Conservation (phyloP, 2,113 vertebrate genomes). For the Ardeotis arabs region DNA sequence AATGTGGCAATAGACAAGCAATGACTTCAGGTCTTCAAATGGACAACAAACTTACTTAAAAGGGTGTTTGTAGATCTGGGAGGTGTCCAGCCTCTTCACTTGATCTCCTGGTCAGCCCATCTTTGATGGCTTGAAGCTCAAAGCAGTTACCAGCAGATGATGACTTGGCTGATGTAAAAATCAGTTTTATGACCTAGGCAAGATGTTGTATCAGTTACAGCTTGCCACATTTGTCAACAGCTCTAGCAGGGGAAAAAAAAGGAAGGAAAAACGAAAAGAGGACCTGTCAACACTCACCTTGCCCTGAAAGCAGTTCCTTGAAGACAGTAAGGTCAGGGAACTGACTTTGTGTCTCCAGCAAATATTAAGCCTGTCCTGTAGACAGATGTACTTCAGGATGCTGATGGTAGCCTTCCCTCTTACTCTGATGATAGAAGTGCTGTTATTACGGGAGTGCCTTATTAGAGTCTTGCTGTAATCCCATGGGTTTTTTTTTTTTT, state of each 20-base stretch:
- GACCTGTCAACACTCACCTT: background rate
- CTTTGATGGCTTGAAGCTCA: background rate
- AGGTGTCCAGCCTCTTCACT: background rate
- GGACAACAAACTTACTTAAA: background rate
- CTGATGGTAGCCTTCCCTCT: background rate
- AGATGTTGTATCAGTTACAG: background rate
- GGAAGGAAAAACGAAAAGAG: background rate
- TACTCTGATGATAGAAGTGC: background rate
- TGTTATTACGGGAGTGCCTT: fast-evolving
- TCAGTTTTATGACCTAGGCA: background rate
- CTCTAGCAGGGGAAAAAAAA: background rate
- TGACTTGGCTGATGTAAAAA: background rate
- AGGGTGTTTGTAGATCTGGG: background rate
- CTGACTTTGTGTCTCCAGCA: background rate
- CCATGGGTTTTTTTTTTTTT: background rate
- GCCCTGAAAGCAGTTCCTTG: background rate
- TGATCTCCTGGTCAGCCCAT: background rate
- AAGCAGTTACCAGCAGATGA: background rate
- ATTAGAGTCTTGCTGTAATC: background rate
- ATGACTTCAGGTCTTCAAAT: background rate
- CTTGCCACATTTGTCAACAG: background rate
- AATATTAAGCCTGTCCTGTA: background rate
- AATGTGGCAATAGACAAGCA: background rate
- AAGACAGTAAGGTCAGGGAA: fast-evolving
- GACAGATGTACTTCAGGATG: background rate